Evolutionary conservation across 2,797 vertebrate genomes (phyloP).

Genomic region (Linurgus olivaceus): DNA sequence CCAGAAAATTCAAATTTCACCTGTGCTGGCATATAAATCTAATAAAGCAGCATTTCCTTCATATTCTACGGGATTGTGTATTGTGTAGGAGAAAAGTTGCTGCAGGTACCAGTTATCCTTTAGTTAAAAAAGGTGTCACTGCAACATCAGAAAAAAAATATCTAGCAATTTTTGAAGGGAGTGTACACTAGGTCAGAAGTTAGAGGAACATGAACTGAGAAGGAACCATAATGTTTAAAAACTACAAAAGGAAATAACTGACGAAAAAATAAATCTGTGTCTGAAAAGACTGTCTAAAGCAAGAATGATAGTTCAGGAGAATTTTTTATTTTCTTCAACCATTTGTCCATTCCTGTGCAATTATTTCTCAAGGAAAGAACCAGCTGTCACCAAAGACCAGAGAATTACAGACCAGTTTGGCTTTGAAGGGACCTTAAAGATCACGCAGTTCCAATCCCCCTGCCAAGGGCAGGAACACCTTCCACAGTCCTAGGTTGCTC

Average conservation of each 20-base stretch:
- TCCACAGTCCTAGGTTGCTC: accelerated
- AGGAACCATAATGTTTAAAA: neutral
- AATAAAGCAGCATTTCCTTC: neutral
- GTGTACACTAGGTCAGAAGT: neutral
- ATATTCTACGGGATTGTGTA: neutral
- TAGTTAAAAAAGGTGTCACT: neutral
- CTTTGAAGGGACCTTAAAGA: neutral
- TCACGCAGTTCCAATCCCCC: accelerated
- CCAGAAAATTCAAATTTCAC: neutral
- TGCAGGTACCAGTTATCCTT: neutral
- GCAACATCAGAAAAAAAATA: neutral
- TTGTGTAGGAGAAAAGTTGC: neutral
- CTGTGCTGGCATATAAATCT: neutral
- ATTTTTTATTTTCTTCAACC: neutral
- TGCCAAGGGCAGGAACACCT: neutral
- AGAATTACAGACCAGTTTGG: neutral
- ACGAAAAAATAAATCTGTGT: neutral
- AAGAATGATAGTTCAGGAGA: neutral
- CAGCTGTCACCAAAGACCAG: neutral
- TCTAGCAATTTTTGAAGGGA: neutral
- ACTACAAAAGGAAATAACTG: neutral
- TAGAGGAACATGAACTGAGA: neutral
- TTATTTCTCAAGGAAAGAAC: neutral
- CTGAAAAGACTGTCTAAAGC: neutral
- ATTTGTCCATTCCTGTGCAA: neutral